A percentile compares a stretch with the other conserved stretches of the same genome.
Evolutionary conservation across 2,113 vertebrate species (phyloP).

Genomic region (Triplophysa dalaica): DNA sequence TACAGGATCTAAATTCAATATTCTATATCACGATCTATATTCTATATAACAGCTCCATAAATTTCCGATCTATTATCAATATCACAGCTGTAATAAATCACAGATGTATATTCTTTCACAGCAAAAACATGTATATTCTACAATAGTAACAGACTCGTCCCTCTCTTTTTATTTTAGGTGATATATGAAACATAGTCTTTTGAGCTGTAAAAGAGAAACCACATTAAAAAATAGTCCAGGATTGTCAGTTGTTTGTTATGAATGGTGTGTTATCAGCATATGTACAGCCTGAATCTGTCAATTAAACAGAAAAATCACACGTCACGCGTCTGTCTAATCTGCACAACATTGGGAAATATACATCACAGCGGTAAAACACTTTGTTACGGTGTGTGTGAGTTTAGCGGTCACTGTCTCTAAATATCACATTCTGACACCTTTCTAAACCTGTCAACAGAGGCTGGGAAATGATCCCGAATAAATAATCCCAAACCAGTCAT

Average conservation of each 20-base stretch:
- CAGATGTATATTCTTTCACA: no score
- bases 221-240: not conserved
- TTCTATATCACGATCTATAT: no score
- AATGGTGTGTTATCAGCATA: not conserved
- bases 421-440: slow-evolving; percentile 65
- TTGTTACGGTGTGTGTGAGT: slow-evolving; percentile 34
- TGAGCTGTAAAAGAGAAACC: not conserved
- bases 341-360: not conserved
- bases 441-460: slow-evolving; percentile 69
- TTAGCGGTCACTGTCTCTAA: slow-evolving; percentile 32
- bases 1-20: no score
- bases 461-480: slow-evolving; percentile 77
- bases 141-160: no score
- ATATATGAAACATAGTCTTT: not conserved
- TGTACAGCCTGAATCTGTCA: not conserved
- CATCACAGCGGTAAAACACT: slow-evolving; percentile 17
- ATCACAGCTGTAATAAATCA: no score
- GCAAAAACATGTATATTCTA: no score
- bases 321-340: not conserved
- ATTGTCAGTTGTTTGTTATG: not conserved
- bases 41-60: no score
- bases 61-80: no score
- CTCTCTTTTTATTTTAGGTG: not conserved
- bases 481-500: slow-evolving; percentile 78
- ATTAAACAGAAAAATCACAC: not conserved